Evolutionary conservation across 2,888 invertebrate genomes (phyloP).

Genomic region (Nomada ferruginata): DNA sequence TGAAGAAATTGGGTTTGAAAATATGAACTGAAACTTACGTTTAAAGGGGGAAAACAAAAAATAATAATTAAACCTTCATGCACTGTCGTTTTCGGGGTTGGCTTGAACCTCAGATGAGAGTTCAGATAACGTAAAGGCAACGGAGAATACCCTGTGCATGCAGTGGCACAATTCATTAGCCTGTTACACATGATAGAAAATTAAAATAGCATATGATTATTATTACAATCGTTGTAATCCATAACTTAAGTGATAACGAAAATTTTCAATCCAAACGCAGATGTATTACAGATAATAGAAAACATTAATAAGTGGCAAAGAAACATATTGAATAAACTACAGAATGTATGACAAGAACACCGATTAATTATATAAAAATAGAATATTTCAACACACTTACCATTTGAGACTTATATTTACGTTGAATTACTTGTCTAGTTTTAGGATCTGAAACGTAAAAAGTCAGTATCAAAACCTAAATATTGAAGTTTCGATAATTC

Average conservation of each 20-base stretch:
- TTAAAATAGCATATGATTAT: slow-evolving; percentile 23
- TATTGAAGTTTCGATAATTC: not conserved
- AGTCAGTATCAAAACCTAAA: not conserved
- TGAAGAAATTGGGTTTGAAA: not conserved
- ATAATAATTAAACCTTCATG: slow-evolving; percentile 75
- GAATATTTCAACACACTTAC: slow-evolving; percentile 87
- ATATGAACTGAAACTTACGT: slow-evolving; percentile 71
- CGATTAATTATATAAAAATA: not conserved
- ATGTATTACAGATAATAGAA: not conserved
- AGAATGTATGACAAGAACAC: not conserved
- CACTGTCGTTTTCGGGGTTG: slow-evolving; percentile 71
- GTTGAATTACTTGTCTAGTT: slow-evolving; percentile 97
- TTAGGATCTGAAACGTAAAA: slow-evolving; percentile 94
- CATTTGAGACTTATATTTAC: slow-evolving; percentile 99
- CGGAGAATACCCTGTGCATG: slow-evolving; percentile 92
- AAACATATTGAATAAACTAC: not conserved
- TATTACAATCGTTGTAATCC: not conserved
- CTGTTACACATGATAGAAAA: slow-evolving; percentile 85
- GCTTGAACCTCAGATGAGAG: slow-evolving; percentile 78
- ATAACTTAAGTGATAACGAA: not conserved
- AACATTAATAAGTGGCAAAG: not conserved
- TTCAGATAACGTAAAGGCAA: slow-evolving; percentile 86
- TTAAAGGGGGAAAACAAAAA: slow-evolving; percentile 66
- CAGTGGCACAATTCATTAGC: slow-evolving; percentile 90
- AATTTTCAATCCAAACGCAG: not conserved